phyloP scores from a whole-genome alignment of 2,888 invertebrate species.

The Eupithecia vulgata region DNA sequence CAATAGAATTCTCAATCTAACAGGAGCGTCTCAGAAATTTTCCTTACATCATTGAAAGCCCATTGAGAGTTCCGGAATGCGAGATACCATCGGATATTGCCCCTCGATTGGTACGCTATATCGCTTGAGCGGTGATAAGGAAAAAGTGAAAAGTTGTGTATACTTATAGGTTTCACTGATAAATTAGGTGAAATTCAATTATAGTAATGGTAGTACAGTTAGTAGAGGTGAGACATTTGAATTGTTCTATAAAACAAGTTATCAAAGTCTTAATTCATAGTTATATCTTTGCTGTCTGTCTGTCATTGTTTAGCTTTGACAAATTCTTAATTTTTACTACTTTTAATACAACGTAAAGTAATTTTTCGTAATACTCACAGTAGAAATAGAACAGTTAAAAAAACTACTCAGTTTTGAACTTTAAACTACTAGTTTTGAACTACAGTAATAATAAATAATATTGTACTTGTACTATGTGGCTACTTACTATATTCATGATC shows the following conservation, averaged over 20 bases:
- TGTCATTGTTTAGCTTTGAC: not conserved
- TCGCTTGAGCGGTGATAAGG: not conserved
- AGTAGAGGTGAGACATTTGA: not conserved
- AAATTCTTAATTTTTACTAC: too few species aligned
- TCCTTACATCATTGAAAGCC: constrained; percentile 43
- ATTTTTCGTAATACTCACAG: too few species aligned
- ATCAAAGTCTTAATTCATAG: too few species aligned
- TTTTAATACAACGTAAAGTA: too few species aligned
- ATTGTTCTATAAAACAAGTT: not conserved
- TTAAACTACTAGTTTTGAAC: too few species aligned
- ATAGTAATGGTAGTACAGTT: not conserved
- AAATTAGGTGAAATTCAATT: not conserved
- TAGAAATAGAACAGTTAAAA: too few species aligned
- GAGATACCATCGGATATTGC: constrained; percentile 43
- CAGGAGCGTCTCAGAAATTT: constrained; percentile 41
- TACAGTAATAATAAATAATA: too few species aligned
- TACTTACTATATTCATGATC: too few species aligned
- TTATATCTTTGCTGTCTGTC: too few species aligned
- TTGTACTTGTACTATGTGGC: too few species aligned
- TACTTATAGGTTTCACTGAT: not conserved
- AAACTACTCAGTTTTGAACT: too few species aligned
- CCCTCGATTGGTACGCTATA: constrained; percentile 33
- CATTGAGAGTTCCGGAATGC: constrained; percentile 43
- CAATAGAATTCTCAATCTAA: constrained; percentile 29
- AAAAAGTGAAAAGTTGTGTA: not conserved